Base-by-base conservation (phyloP, 2,797 vertebrate species). In the Lerista edwardsae region DNA sequence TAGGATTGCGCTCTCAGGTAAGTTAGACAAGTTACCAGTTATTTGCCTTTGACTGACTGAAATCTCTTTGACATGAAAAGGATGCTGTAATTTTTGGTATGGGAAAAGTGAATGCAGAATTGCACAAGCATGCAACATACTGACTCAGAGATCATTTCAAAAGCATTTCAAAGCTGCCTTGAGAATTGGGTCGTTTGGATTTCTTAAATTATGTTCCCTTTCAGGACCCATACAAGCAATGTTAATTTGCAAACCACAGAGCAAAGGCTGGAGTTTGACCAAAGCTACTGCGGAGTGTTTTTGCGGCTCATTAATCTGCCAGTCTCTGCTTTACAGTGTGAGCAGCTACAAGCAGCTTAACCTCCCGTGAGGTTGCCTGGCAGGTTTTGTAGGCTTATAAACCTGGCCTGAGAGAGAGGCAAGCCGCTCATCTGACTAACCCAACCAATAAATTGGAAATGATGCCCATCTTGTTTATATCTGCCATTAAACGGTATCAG, bases 381-480 rank as follows among this genome's bases (percentile, higher is more conserved):
- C 34, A 79, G 71, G 64, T 75, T 87, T 92, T 87, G 65, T 75
- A 76, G 29, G 34, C 1, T n/a, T 87, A n/a, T 89, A 77, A 88
- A 86, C 51, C 1, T 64, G 29, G 1, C n/a, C 78, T 44, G 29
- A 75, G 61, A 82, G 61, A 82, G 27, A 80, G n/a, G 71, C 7
- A 85, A 55, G 6, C 0, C 6, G 47, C 89, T 82, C 51, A 23
- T 19, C 89, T 90, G 47, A 85, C 71, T 61, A 80, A 31, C n/a
- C 34, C 27, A 85, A 72, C 68, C 85, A 89, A 84, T 67, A 75
- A 57, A 15, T 14, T 77, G 90, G 39, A 9, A 61, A 77, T 79
- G 84, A 59, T 44, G 47, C 4, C 3, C 72, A 69, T 89, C 67
- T 25, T 82, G 14, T 84, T 75, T 84, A 0, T 68, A 67, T 72